Base-by-base conservation (phyloP, 2,113 vertebrate species). In the Neotoma lepida region DNA sequence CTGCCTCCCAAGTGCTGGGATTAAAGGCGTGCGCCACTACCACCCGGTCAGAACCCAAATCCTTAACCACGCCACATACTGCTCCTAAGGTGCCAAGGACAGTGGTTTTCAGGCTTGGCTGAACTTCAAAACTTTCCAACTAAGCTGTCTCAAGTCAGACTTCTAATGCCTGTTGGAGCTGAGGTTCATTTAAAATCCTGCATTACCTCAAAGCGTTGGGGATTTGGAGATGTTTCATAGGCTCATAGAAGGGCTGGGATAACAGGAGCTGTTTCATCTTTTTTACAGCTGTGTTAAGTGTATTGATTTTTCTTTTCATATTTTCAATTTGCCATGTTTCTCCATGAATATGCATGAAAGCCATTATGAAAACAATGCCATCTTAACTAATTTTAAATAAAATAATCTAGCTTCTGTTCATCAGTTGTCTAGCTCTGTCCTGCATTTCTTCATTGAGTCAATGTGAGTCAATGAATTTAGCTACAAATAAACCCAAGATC, bases 141-240 rank as follows among this genome's bases (percentile, higher is more conserved):
- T 96, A 97, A 97, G 93, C 95, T 97, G 96, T 98, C 96, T 97
- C 71, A 95, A 97, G 93, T 97, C 98, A 98, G 91, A 82, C 97
- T 97, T n/a, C 58, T 94, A 94, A 24, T 51, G 18, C 33, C 77
- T 61, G 44, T 39, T 4, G 0, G 49, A 96, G 96, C 97, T 96
- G 81, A 95, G 56, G 91, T 96, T 93, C 96, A 80, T 91, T 73
- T 68, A 91, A 94, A 89, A 70, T 54, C 58, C 35, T 0, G 0
- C 51, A 70, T 51, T 44, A 58, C 76, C 78, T 17, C 4, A 64
- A 78, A 58, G 54, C 13, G 0, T 8, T 15, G 9, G 51, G 12
- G 33, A 56, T 46, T 18, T 9, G 1, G 46, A 58, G 63, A 35
- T 7, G 12, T 46, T 73, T 74, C 76, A 73, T 15, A 80, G 51